Conservation (phyloP, 2,888 invertebrate species). For the Teleiodes luculella region DNA sequence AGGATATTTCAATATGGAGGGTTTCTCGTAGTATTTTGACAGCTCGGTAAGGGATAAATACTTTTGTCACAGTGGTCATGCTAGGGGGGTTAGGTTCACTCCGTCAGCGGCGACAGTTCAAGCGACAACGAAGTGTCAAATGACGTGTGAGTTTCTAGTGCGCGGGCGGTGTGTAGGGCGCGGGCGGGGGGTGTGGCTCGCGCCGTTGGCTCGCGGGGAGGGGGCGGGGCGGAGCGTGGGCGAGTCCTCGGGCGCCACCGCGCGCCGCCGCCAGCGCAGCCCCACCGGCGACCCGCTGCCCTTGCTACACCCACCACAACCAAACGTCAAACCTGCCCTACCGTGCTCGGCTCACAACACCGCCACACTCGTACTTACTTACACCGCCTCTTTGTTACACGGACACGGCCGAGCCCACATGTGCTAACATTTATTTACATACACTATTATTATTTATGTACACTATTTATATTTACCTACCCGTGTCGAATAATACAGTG, state of each 20-base stretch:
- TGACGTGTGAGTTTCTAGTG: constrained; percentile 35
- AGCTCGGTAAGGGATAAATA: too few relatives aligned
- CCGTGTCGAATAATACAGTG: too few relatives aligned
- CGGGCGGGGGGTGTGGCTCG: constrained; percentile 18
- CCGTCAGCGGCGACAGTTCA: constrained; percentile 18
- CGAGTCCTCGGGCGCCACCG: constrained; percentile 49
- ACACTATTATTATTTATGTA: background rate
- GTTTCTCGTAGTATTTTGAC: too few relatives aligned
- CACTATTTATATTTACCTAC: too few relatives aligned
- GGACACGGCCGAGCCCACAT: background rate
- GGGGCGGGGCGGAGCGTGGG: constrained; percentile 15
- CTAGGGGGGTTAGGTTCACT: too few relatives aligned
- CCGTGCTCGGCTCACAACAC: constrained; percentile 17
- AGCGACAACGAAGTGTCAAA: constrained; percentile 41
- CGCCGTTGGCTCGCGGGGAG: constrained; percentile 22
- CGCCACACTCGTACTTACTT: background rate
- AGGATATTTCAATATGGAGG: too few relatives aligned
- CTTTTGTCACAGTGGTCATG: too few relatives aligned
- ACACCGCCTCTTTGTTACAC: background rate
- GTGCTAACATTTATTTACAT: background rate
- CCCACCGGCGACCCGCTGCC: constrained; percentile 45
- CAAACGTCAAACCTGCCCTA: constrained; percentile 37
- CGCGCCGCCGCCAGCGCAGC: constrained; percentile 58
- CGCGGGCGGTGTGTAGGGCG: constrained; percentile 29
- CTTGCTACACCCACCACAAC: constrained; percentile 50